A percentile compares a stretch with the other conserved stretches of the same genome.
Conservation (phyloP, 92 coral and sea anemone species). For the Parazoanthus darwini region DNA sequence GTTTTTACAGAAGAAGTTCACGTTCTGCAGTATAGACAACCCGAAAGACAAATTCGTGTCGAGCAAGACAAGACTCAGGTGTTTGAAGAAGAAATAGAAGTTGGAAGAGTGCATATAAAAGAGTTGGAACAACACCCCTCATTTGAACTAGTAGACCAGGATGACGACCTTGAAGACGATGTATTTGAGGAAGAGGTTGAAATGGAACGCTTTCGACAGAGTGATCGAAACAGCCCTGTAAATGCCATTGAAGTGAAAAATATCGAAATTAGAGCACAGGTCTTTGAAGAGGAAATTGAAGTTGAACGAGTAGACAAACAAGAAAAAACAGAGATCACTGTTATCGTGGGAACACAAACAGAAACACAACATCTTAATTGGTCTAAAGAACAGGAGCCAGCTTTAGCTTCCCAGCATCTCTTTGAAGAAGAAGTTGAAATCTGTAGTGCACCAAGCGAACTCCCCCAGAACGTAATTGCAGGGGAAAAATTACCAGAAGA, state of each 20-base stretch:
- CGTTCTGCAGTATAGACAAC: constrained; percentile 44
- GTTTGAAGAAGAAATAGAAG: constrained; percentile 47
- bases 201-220: constrained; percentile 38
- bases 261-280: constrained; percentile 12
- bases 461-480: constrained; percentile 17
- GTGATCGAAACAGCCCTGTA: not conserved
- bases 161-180: constrained; percentile 33
- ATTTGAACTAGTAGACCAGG: constrained; percentile 11
- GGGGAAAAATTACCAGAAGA: constrained; percentile 32
- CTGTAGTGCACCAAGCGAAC: constrained; percentile 21
- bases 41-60: not conserved
- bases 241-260: not conserved
- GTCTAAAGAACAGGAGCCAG: constrained; percentile 27
- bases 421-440: constrained; percentile 63
- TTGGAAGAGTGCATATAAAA: not conserved
- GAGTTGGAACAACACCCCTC: constrained; percentile 30
- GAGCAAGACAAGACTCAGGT: constrained; percentile 43
- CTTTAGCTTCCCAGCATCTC: not conserved
- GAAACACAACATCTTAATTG: not conserved
- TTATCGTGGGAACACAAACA: not conserved
- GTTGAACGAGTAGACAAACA: constrained; percentile 47
- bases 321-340: not conserved
- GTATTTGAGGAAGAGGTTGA: constrained; percentile 76
- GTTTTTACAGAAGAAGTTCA: constrained; percentile 56
- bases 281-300: constrained; percentile 72